Conservation (phyloP, 1,140 invertebrate species). For the Drosophila lowei region DNA sequence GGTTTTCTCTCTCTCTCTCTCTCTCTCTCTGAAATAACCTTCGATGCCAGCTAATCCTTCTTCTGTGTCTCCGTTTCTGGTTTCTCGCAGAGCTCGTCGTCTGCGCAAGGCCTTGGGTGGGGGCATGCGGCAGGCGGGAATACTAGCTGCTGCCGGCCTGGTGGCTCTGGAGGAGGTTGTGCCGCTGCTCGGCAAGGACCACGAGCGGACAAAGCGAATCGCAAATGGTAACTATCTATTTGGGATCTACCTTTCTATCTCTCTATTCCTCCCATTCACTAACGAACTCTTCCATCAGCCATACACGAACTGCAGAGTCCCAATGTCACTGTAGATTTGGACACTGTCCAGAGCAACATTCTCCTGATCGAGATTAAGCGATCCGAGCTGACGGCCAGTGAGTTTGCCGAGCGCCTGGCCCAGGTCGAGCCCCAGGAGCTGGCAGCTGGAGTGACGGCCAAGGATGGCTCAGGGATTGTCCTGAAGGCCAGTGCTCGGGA, state of each 20-base stretch:
- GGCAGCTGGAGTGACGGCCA: constrained; percentile 83
- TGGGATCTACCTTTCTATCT: too few species aligned
- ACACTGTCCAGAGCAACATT: constrained; percentile 90
- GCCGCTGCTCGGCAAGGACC: constrained; percentile 89
- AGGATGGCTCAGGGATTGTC: constrained; percentile 83
- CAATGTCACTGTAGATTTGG: constrained; percentile 87
- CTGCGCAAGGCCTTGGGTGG: constrained; percentile 94
- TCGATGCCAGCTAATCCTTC: not conserved
- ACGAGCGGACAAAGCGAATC: constrained; percentile 87
- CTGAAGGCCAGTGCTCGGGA: constrained; percentile 86
- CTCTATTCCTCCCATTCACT: not conserved
- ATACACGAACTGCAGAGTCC: constrained; percentile 85
- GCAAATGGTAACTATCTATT: constrained; percentile 85
- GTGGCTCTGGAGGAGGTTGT: constrained; percentile 91
- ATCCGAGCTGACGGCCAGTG: constrained; percentile 83
- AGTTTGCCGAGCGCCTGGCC: constrained; percentile 86
- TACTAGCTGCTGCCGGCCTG: constrained; percentile 94
- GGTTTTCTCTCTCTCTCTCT: constrained; percentile 69
- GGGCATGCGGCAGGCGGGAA: constrained; percentile 94
- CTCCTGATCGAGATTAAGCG: constrained; percentile 87
- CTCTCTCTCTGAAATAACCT: not conserved
- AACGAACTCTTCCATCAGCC: constrained; percentile 81
- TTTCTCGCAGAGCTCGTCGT: constrained; percentile 83
- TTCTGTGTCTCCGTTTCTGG: not conserved
- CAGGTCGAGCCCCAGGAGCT: constrained; percentile 85